phyloP scores from a whole-genome alignment of 92 coral and sea anemone genomes.

The Palythoa grandiflora region DNA sequence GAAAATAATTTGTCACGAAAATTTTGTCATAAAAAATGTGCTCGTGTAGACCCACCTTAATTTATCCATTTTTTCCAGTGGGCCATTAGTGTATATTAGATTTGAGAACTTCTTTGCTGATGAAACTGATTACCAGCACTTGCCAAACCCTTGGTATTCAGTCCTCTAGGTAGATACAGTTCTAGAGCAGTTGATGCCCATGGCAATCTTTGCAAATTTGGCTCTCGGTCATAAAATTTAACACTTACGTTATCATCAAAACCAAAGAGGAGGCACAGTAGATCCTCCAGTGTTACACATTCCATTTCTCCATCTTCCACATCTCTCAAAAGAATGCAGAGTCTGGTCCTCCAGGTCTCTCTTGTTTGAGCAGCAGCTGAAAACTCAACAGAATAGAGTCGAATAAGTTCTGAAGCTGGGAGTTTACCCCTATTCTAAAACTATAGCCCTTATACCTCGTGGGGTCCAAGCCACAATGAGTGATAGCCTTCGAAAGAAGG shows the following conservation, averaged over 20 bases:
- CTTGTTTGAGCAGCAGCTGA: constrained; percentile 20
- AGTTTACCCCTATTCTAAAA: constrained; percentile 58
- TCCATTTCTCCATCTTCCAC: constrained; percentile 12
- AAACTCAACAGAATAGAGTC: background rate
- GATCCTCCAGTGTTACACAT: constrained; percentile 3
- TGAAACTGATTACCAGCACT: constrained; percentile 8
- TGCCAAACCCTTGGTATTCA: constrained; percentile 33
- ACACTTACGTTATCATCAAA: constrained; percentile 16
- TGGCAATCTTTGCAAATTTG: constrained; percentile 10
- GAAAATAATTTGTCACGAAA: no score
- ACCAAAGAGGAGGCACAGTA: constrained; percentile 15
- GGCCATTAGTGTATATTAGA: no score
- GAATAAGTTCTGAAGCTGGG: constrained; percentile 1
- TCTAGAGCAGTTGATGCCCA: constrained; percentile 30
- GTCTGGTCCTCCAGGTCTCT: constrained; percentile 16
- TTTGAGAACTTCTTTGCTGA: no score
- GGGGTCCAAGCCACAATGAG: constrained; percentile 50
- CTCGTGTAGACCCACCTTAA: no score
- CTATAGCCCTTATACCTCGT: constrained; percentile 61
- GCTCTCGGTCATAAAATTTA: constrained; percentile 13
- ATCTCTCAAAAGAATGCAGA: constrained; percentile 13
- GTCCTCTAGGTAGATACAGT: constrained; percentile 26
- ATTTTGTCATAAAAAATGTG: no score
- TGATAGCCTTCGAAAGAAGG: constrained; percentile 34
- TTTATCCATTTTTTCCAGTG: no score